Evolutionary conservation across 1,140 invertebrate genomes (phyloP), one percentile per base, ranked within the genome.

Genomic region (Heliconius eleuchia): DNA sequence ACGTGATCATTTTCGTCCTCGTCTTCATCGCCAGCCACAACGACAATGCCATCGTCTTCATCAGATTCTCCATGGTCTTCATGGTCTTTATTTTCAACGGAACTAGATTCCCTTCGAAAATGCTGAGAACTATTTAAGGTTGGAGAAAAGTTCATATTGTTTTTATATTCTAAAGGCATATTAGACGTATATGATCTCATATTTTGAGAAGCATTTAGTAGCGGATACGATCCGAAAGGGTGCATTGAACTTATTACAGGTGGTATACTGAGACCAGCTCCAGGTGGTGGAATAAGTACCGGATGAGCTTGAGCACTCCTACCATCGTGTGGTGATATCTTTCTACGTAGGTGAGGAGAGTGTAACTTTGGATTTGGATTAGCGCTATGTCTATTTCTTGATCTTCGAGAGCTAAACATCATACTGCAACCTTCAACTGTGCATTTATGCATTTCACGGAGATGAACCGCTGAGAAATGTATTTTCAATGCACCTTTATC

Each of bases 401-500:
- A 99, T 79, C 99, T 95, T 82, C 99, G 95, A 18, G 98, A 99
- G 91, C 98, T 99, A 91, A 99, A 99, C 98, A 99, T 99, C 98
- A 99, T 99, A 90, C 98, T 99, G 94, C 99, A 99, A 1, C 99
- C 99, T 87, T 99, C 98, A 0, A 99, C 98, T 0, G 99, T 99
- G 91, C 99, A 99, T 92, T 99, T 99, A 93, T 99, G 99, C 99
- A 99, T 99, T 95, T 99, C 99, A 27, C 98, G 96, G 77, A 99
- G 92, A 94, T 99, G 99, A 8, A 99, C 99, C 0, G 99, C 99
- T 71, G 99, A 99, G 90, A 99, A 99, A 91, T 99, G 99, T 34
- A 99, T 99, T 95, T 99, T 99, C 1, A 99, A 95, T 1, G 99
- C 99, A 75, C 99, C 99, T 95, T 99, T 99, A 95, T 99, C 99